phyloP scores from a whole-genome alignment of 2,797 vertebrate genomes.

The Crypturellus tataupa region DNA sequence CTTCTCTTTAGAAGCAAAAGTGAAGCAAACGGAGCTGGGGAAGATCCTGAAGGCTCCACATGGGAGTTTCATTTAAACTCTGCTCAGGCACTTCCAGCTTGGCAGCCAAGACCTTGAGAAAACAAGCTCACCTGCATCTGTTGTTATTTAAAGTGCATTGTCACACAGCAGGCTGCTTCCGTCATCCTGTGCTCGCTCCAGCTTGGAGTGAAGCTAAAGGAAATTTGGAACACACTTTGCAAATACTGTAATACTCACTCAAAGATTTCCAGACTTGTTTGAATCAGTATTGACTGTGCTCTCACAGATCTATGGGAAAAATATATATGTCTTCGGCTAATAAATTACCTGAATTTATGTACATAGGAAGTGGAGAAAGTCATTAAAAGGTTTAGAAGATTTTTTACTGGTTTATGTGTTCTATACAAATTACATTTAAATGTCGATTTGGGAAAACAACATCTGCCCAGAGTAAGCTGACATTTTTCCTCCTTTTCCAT shows the following conservation, averaged over 20 bases:
- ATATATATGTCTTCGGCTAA: conserved; percentile 5
- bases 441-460: not conserved
- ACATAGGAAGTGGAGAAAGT: conserved; percentile 34
- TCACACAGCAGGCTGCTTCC: conserved; percentile 22
- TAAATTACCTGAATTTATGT: conserved; percentile 48
- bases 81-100: not conserved
- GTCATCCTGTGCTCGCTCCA: conserved; percentile 22
- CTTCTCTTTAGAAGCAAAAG: conserved; percentile 33
- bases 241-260: conserved; percentile 46
- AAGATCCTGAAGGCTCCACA: not conserved
- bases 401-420: conserved; percentile 15
- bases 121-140: not conserved
- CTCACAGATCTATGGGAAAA: conserved; percentile 15
- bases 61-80: conserved; percentile 10
- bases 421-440: conserved; percentile 26
- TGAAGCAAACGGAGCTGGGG: not conserved
- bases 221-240: not conserved
- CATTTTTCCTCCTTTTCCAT: conserved; percentile 15
- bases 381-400: conserved; percentile 27
- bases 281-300: conserved; percentile 1
- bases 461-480: conserved; percentile 15
- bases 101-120: conserved; percentile 20
- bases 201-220: conserved; percentile 1
- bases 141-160: conserved; percentile 26
- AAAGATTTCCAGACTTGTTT: conserved; percentile 68